Conservation (phyloP, 2,888 invertebrate genomes). For the Morpho helenor region DNA sequence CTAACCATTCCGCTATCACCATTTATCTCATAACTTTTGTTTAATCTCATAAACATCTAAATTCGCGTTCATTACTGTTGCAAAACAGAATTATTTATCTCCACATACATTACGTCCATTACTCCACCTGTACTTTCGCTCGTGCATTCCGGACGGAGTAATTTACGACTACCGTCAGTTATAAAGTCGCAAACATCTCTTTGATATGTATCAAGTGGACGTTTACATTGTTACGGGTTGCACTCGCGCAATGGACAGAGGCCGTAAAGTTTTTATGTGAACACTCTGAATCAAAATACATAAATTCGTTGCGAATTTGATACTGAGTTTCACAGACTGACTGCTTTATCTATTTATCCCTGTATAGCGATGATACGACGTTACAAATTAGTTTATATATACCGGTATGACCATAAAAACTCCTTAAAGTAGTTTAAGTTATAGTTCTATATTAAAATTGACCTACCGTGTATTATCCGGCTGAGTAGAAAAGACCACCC, state of each 20-base stretch:
- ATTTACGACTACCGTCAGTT: slow-evolving; percentile 22
- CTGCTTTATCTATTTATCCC: slow-evolving; percentile 1
- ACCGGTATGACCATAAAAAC: no score
- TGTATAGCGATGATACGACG: slow-evolving; percentile 8
- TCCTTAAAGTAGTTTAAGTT: no score
- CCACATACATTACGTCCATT: slow-evolving; percentile 2
- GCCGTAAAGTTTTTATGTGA: slow-evolving; percentile 29
- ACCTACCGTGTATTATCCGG: no score
- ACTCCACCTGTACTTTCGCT: slow-evolving; percentile 18
- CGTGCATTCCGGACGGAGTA: slow-evolving; percentile 11
- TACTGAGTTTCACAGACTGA: slow-evolving; percentile 7
- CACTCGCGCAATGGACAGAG: slow-evolving; percentile 29
- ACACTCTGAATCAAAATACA: slow-evolving; percentile 21
- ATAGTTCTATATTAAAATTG: no score
- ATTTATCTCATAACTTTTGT: no score
- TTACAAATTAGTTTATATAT: no score
- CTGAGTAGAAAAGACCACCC: no score
- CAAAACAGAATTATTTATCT: slow-evolving; percentile 8
- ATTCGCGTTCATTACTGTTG: slow-evolving; percentile 2
- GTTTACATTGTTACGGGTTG: slow-evolving; percentile 36
- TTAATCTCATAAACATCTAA: slow-evolving; percentile 1
- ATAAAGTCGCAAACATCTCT: slow-evolving; percentile 23
- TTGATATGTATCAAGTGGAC: slow-evolving; percentile 35
- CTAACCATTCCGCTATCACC: no score
- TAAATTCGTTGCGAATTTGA: slow-evolving; percentile 15